Base-by-base conservation (phyloP, 2,113 vertebrate species). In the Myrmophylax atrothorax region DNA sequence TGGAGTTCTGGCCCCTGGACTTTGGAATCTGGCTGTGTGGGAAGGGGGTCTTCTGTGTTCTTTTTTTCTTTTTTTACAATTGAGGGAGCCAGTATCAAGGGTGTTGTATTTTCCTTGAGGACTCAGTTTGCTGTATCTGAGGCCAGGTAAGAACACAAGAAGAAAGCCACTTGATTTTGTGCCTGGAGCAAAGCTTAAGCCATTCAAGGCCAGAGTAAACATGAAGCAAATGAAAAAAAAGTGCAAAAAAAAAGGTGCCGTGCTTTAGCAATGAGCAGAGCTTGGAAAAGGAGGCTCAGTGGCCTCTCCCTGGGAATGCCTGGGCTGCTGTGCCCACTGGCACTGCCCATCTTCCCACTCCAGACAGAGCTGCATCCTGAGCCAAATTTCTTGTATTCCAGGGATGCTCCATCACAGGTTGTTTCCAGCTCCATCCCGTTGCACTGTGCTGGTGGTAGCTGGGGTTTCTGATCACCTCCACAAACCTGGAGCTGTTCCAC, bases 161-260 rank as follows among this genome's bases (percentile, higher is more conserved):
- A 91, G 75, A 72, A 93, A 96, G 82, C 58, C 63, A 12, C 82
- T 96, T 94, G 94, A 81, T 89, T 96, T 87, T 46, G 24, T 96
- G 96, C 96, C 94, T 96, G 94, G 84, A 96, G 94, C 58, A 50
- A 87, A 84, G 82, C 82, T 90, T 76, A 91, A 95, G 84, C 33
- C 5, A 70, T 80, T 93, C 90, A 85, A 86, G 96, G 93, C 91
- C 87, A 94, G 89, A 91, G 70, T 85, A 96, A 96, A 95, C 91
- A 96, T 2, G 42, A 96, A 96, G 42, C 42, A 87, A 95, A 96
- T 73, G 35, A 49, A 58, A 11, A 62, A 92, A 72, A 55, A 25
- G 20, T 1, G 2, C 35, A 31, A 76, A 72, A 76, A 76, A 78
- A 91, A 87, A 93, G 89, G 82, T 95, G 78, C 33, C 80, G 91